Evolutionary conservation across 2,888 invertebrate genomes (phyloP).

Genomic region (Fragum sueziense): DNA sequence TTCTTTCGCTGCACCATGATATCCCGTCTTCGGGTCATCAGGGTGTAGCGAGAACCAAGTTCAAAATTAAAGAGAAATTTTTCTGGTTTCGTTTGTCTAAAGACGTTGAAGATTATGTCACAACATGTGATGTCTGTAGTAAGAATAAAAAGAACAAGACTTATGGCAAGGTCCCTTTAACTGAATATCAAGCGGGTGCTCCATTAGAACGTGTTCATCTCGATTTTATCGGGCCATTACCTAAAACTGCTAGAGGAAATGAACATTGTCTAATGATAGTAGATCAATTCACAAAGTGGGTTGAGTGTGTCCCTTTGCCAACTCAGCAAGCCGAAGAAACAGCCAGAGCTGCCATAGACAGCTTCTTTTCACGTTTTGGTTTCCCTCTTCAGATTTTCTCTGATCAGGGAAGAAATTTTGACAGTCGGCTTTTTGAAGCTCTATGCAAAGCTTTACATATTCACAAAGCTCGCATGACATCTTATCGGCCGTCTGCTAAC

Average conservation of each 20-base stretch:
- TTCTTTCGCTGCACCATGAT: conserved; percentile 16
- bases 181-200: conserved; percentile 18
- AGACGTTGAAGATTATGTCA: conserved; percentile 20
- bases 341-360: conserved; percentile 20
- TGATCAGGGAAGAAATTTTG: conserved; percentile 22
- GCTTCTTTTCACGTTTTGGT: conserved; percentile 25
- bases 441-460: no score
- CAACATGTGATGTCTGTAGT: conserved; percentile 22
- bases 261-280: conserved; percentile 34
- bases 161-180: conserved; percentile 28
- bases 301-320: conserved; percentile 26
- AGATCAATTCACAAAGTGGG: conserved; percentile 36
- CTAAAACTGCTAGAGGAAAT: conserved; percentile 25
- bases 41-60: conserved; percentile 33
- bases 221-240: conserved; percentile 26
- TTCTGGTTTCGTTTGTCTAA: conserved; percentile 21
- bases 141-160: conserved; percentile 24
- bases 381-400: conserved; percentile 28
- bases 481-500: conserved; percentile 22
- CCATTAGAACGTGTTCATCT: conserved; percentile 30
- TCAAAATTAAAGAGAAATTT: conserved; percentile 25
- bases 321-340: conserved; percentile 26
- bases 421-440: conserved; percentile 10
- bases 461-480: conserved; percentile 24
- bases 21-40: conserved; percentile 38